Evolutionary conservation across 1,140 invertebrate species (phyloP).

Genomic region (Eriosoma lanigerum): DNA sequence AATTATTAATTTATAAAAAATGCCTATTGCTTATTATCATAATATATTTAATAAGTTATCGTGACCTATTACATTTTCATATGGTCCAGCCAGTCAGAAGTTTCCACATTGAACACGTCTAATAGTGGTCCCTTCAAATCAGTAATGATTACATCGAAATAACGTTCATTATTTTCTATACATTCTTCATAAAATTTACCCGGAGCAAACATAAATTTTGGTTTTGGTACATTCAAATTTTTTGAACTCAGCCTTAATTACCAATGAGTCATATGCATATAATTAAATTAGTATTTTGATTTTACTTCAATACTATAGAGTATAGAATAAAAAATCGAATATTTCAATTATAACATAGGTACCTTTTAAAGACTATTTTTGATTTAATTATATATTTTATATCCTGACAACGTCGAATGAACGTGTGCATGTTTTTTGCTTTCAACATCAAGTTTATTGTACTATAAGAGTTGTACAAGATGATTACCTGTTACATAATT

Average conservation of each 20-base stretch:
- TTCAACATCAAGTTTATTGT: background rate
- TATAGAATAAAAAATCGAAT: no score
- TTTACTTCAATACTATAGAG: no score
- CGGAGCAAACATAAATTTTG: background rate
- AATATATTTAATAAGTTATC: background rate
- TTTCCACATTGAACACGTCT: background rate
- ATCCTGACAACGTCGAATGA: background rate
- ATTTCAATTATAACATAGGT: background rate
- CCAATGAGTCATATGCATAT: no score
- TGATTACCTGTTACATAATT: background rate
- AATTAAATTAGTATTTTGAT: no score
- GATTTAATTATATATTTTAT: slow-evolving; percentile 28
- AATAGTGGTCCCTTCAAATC: background rate
- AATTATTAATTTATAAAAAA: no score
- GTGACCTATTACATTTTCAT: slow-evolving; percentile 8
- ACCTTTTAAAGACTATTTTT: slow-evolving; percentile 34
- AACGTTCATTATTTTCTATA: background rate
- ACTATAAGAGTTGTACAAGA: background rate
- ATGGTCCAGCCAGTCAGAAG: background rate
- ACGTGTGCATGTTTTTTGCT: background rate
- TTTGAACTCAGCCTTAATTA: background rate
- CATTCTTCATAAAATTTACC: background rate
- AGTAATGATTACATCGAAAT: background rate
- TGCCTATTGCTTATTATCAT: no score
- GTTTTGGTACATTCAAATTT: background rate